Percentiles rank a stretch among this genome's conserved stretches.
phyloP scores from a whole-genome alignment of 2,113 vertebrate species.

The Bos taurus region DNA sequence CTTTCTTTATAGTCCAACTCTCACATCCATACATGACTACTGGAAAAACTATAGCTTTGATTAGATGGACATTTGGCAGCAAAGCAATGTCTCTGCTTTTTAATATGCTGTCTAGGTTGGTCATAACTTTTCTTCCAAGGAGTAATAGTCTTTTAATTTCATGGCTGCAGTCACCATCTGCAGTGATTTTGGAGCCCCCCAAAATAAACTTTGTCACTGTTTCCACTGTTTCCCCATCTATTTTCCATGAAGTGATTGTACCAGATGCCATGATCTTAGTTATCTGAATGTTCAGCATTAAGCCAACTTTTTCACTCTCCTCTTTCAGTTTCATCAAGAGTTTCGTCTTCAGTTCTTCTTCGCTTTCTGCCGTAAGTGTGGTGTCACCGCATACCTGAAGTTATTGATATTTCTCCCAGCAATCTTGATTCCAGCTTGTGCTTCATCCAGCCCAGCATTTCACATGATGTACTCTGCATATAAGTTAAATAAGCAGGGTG shows the following conservation, averaged over 20 bases:
- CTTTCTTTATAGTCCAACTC: not conserved
- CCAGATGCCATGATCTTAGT: not conserved
- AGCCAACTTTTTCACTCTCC: not conserved
- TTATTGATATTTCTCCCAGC: not conserved
- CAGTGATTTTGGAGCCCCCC: accelerated
- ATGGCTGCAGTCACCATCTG: not conserved
- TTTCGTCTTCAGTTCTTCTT: not conserved
- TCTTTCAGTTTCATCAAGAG: not conserved
- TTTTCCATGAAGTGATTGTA: not conserved
- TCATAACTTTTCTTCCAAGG: not conserved
- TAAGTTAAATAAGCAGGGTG: not conserved
- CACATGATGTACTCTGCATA: not conserved
- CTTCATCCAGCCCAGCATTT: not conserved
- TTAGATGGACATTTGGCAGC: not conserved
- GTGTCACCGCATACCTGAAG: not conserved
- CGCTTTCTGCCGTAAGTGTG: not conserved
- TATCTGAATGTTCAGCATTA: not conserved
- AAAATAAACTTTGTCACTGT: not conserved
- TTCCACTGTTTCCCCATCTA: not conserved
- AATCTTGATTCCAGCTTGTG: not conserved
- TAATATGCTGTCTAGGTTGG: not conserved
- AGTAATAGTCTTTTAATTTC: not conserved
- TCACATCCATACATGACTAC: not conserved
- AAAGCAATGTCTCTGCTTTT: not conserved
- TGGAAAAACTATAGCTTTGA: not conserved